Evolutionary conservation across 2,797 vertebrate genomes (phyloP).

Genomic region (Semaprochilodus insignis): DNA sequence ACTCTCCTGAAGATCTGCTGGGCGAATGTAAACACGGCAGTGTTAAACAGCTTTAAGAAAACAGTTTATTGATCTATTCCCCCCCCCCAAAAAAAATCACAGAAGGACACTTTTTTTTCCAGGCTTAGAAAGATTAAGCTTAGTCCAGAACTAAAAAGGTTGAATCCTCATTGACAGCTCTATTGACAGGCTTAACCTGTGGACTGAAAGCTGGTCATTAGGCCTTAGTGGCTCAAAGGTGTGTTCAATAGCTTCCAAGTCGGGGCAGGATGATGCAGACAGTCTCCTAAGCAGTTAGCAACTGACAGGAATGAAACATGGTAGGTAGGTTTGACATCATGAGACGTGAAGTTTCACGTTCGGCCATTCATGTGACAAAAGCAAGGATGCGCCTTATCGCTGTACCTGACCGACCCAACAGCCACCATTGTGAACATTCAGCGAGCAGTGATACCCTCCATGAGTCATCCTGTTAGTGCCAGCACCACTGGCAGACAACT

Average conservation of each 20-base stretch:
- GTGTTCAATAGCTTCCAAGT: background rate
- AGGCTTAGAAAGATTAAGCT: constrained; percentile 3
- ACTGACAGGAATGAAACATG: too few species aligned
- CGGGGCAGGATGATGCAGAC: background rate
- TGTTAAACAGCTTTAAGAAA: background rate
- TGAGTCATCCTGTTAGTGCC: too few species aligned
- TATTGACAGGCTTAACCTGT: constrained; percentile 4
- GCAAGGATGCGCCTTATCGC: too few species aligned
- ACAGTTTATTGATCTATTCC: background rate
- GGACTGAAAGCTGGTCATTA: constrained; percentile 3
- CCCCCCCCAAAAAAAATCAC: background rate
- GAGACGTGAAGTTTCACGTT: too few species aligned
- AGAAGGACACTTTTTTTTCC: background rate
- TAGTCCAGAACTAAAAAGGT: background rate
- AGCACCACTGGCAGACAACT: too few species aligned
- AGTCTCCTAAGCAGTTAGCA: background rate
- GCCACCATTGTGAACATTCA: too few species aligned
- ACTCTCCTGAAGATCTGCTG: background rate
- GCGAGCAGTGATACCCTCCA: too few species aligned
- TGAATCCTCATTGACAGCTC: constrained; percentile 6
- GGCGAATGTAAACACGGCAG: too few species aligned
- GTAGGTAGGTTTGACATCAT: too few species aligned
- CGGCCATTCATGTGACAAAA: too few species aligned
- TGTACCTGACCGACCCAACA: too few species aligned
- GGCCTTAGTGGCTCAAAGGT: background rate